Conservation (phyloP, 2,888 invertebrate genomes). For the Cynaeus angustus region DNA sequence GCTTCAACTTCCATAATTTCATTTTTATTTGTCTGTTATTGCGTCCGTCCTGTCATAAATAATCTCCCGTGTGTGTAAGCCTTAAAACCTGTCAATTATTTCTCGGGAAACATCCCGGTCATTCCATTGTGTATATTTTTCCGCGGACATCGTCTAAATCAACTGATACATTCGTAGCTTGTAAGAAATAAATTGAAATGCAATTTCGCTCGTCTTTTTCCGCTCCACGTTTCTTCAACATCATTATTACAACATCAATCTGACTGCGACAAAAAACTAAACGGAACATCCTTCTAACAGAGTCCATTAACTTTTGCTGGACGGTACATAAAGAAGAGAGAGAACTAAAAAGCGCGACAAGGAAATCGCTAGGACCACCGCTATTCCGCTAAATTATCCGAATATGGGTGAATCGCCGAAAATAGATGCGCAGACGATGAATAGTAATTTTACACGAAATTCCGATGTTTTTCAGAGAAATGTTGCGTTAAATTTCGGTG, state of each 20-base stretch:
- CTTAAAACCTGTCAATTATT: conserved; percentile 54
- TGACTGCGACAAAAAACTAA: conserved; percentile 37
- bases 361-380: conserved; percentile 2
- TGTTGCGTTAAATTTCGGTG: not conserved
- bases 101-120: conserved; percentile 42
- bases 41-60: conserved; percentile 12
- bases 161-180: conserved; percentile 12
- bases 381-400: conserved; percentile 12
- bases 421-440: conserved; percentile 24
- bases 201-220: conserved; percentile 24
- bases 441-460: conserved; percentile 25
- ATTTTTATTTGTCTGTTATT: conserved; percentile 25
- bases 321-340: conserved; percentile 16
- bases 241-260: conserved; percentile 38
- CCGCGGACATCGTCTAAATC: conserved; percentile 26
- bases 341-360: conserved; percentile 3
- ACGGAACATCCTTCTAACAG: conserved; percentile 30
- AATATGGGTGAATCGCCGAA: conserved; percentile 38
- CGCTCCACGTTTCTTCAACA: conserved; percentile 18
- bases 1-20: not conserved
- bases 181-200: conserved; percentile 38
- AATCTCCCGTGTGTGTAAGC: conserved; percentile 27
- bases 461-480: conserved; percentile 17
- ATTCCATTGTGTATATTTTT: conserved; percentile 27
- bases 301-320: conserved; percentile 31